Evolutionary conservation across 1,140 invertebrate species (phyloP), one percentile per base, ranked within the genome.

Genomic region (Lutraria rhynchaena): DNA sequence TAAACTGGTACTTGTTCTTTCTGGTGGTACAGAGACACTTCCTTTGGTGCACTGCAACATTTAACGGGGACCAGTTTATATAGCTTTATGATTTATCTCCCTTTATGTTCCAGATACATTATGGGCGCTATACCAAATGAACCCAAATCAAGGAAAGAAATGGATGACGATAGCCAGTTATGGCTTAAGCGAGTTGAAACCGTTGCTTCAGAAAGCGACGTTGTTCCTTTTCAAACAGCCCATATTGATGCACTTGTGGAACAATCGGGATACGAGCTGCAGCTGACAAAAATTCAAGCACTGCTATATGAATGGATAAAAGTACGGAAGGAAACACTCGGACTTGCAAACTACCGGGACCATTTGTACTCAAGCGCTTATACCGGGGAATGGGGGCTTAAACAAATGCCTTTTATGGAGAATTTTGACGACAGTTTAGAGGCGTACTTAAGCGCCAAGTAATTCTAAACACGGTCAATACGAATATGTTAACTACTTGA

Each of bases 101-200:
- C n/a, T n/a, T n/a, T n/a, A n/a, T n/a, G n/a, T 33, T 60, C n/a
- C 63, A 67, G 63, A 17, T 67, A 44, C 27, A 67, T 67, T n/a
- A 24, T 44, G 27, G 63, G 63, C 3, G 22, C 31, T 13, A 19
- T 67, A 1, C 29, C 29, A 22, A 41, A 35, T 1, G 35, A 46
- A 22, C 63, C 63, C n/a, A 19, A 5, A 22, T 24, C n/a, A 44
- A 19, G 46, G 37, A 35, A 9, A 29, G 37, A 67, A 29, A 67
- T 67, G 63, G 63, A 67, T 17, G 37, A 33, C 24, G 63, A 67
- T 22, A 33, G 9, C n/a, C 13, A 44, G 9, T 15, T 1, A 5
- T 67, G 63, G 63, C 19, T 22, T 11, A 4, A n/a, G 19, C 13
- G 24, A 37, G 3, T 27, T 22, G 7, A 35, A 3, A 19, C 63